Percentiles rank a stretch among this genome's conserved stretches.
Conservation (phyloP, 2,888 invertebrate species). For the Clepsis dumicolana region DNA sequence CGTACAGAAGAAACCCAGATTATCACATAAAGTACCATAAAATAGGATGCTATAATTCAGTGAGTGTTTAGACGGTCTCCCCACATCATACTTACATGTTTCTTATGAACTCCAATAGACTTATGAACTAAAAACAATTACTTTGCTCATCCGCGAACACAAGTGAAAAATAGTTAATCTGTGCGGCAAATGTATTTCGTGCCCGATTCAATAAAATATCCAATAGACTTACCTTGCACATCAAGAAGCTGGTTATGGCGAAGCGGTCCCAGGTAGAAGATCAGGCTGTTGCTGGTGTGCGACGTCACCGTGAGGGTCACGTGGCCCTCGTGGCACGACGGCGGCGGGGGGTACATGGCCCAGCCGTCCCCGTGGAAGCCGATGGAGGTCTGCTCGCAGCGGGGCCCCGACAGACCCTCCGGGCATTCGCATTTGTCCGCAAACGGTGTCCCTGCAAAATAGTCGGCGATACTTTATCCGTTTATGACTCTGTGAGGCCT, state of each 20-base stretch:
- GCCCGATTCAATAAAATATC: background rate
- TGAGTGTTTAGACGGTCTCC: no score
- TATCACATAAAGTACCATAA: no score
- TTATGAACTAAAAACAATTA: no score
- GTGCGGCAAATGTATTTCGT: no score
- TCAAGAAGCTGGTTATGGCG: conserved; percentile 87
- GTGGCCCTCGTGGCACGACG: conserved; percentile 94
- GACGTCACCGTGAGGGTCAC: conserved; percentile 94
- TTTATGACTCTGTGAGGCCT: no score
- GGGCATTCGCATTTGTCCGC: conserved; percentile 93
- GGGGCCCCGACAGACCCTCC: conserved; percentile 92
- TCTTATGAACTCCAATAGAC: conserved; percentile 38
- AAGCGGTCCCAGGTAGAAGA: conserved; percentile 96
- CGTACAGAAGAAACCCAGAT: no score
- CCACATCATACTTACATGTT: background rate
- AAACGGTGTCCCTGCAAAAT: conserved; percentile 79
- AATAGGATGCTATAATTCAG: no score
- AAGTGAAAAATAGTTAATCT: no score
- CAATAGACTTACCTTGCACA: conserved; percentile 85
- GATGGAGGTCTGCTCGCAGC: conserved; percentile 95
- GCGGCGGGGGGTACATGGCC: conserved; percentile 96
- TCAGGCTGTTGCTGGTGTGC: conserved; percentile 90
- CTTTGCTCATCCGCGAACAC: no score
- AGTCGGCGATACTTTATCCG: background rate
- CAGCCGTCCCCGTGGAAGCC: conserved; percentile 96